A percentile compares a stretch with the other conserved stretches of the same genome.
Evolutionary conservation across 2,888 invertebrate species (phyloP).

Genomic region (Homarus gammarus): DNA sequence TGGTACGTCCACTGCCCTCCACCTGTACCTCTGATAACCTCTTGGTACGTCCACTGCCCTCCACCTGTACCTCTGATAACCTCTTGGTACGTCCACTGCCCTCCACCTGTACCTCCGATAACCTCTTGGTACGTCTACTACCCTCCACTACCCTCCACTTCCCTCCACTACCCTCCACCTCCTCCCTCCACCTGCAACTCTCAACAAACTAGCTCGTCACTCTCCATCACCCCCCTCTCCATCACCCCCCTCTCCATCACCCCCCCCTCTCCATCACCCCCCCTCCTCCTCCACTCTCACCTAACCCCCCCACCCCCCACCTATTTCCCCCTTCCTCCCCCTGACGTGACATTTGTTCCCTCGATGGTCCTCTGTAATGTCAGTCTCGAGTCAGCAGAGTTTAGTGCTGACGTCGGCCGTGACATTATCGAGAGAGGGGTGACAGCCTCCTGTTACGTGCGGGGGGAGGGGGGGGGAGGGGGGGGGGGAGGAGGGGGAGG

Average conservation of each 20-base stretch:
- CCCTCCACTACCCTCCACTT: too few species aligned
- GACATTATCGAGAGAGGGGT: not conserved
- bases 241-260: not conserved
- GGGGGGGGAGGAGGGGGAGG: too few species aligned
- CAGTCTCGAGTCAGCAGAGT: not conserved
- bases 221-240: not conserved
- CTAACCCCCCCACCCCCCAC: not conserved
- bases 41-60: too few species aligned
- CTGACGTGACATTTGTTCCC: not conserved
- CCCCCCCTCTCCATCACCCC: not conserved
- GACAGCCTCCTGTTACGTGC: too few species aligned
- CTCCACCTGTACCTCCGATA: too few species aligned
- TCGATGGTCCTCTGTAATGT: not conserved
- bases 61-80: not conserved
- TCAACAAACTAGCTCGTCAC: too few species aligned
- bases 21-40: too few species aligned
- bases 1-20: conserved; percentile 19
- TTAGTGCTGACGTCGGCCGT: not conserved
- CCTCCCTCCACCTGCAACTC: too few species aligned
- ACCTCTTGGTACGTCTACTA: too few species aligned
- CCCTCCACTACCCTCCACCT: too few species aligned
- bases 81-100: not conserved
- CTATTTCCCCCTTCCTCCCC: not conserved
- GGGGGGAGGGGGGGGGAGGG: too few species aligned
- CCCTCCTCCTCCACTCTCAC: not conserved